Conservation (phyloP, 2,797 vertebrate species). For the Hoplostethus atlanticus region DNA sequence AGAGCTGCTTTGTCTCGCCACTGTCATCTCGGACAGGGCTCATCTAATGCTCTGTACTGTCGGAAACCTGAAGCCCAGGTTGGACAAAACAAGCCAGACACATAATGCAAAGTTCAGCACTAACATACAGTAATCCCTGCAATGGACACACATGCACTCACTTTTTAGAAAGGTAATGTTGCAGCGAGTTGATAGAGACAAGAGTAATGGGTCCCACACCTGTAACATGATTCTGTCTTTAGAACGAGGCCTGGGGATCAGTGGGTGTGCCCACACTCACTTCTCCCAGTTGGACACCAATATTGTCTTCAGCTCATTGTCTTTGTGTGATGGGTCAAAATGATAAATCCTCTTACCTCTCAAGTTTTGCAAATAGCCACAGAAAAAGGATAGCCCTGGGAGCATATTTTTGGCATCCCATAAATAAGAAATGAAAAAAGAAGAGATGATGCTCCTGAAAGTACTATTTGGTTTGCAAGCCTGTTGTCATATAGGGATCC, state of each 20-base stretch:
- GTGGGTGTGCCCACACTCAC: slow-evolving; percentile 60
- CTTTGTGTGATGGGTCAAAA: slow-evolving; percentile 74
- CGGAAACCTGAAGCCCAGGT: slow-evolving; percentile 61
- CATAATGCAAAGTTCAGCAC: slow-evolving; percentile 54
- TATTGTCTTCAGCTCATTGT: slow-evolving; percentile 75
- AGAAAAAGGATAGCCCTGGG: slow-evolving; percentile 78
- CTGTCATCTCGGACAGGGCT: slow-evolving; percentile 48
- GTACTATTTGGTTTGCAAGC: slow-evolving; percentile 40
- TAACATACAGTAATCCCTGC: slow-evolving; percentile 79
- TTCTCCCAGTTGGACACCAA: slow-evolving; percentile 65
- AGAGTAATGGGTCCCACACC: slow-evolving; percentile 66
- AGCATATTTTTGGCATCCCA: slow-evolving; percentile 76
- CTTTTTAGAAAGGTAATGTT: slow-evolving; percentile 46
- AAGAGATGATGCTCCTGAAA: slow-evolving; percentile 54
- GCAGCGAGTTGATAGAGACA: slow-evolving; percentile 62
- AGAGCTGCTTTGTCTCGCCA: slow-evolving; percentile 55
- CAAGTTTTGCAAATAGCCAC: slow-evolving; percentile 66
- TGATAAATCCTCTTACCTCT: slow-evolving; percentile 76
- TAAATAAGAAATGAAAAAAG: slow-evolving; percentile 71
- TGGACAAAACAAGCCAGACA: slow-evolving; percentile 63
- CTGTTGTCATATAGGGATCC: slow-evolving; percentile 1
- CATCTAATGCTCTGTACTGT: slow-evolving; percentile 51
- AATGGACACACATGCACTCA: slow-evolving; percentile 65
- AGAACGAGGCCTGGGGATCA: slow-evolving; percentile 59
- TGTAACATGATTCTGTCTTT: slow-evolving; percentile 79